Evolutionary conservation across 2,888 invertebrate genomes (phyloP).

Genomic region (Hofmannophila pseudospretella): DNA sequence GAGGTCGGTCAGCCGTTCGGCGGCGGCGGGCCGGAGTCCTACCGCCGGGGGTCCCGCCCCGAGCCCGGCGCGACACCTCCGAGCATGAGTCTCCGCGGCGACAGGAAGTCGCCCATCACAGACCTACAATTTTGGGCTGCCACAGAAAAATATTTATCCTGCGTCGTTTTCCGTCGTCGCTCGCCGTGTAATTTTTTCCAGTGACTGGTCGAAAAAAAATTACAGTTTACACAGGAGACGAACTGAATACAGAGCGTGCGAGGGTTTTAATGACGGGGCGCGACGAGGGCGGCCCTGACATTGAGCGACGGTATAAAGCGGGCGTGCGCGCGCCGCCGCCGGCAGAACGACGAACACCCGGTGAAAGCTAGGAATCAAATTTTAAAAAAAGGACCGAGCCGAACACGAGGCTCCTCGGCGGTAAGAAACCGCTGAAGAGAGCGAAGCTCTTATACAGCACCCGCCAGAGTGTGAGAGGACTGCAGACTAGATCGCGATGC

Average conservation of each 20-base stretch:
- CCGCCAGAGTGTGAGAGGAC: constrained; percentile 2
- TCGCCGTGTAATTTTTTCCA: constrained; percentile 30
- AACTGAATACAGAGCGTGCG: constrained; percentile 19
- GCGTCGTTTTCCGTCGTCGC: constrained; percentile 9
- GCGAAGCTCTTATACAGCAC: too few species aligned
- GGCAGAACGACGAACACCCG: too few species aligned
- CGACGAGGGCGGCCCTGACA: neutral
- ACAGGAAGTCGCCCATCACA: too few species aligned
- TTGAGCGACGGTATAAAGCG: constrained; percentile 19
- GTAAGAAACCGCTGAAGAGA: too few species aligned
- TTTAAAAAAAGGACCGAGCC: too few species aligned
- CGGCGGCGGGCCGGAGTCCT: neutral
- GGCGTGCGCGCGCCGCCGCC: neutral
- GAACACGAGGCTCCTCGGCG: too few species aligned
- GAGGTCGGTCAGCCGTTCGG: neutral
- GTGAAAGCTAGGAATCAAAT: too few species aligned
- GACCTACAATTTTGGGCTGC: neutral
- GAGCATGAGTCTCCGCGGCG: too few species aligned
- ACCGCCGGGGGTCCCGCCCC: neutral
- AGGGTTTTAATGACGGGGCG: constrained; percentile 34
- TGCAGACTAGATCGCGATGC: constrained; percentile 3
- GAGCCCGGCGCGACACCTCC: neutral
- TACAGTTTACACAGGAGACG: constrained; percentile 14
- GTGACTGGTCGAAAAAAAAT: constrained; percentile 32
- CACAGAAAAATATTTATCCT: constrained; percentile 9